Evolutionary conservation across 2,113 vertebrate species (phyloP).

Genomic region (Vulpes ferrilata): DNA sequence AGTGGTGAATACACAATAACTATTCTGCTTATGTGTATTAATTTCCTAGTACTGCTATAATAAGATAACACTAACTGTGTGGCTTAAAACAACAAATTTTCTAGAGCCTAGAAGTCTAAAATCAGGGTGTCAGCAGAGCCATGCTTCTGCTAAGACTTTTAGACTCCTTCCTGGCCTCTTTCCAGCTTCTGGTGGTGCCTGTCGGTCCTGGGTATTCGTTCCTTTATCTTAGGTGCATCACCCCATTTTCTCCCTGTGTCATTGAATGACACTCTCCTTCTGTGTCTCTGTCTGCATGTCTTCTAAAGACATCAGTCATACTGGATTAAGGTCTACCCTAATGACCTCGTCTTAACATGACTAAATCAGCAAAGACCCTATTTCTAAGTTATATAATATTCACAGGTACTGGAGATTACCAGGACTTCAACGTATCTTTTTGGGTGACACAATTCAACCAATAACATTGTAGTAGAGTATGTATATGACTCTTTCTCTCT

Average conservation of each 20-base stretch:
- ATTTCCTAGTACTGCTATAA: background rate
- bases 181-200: background rate
- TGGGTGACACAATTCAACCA: background rate
- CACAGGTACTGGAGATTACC: background rate
- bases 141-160: background rate
- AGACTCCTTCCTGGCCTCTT: background rate
- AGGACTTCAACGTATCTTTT: background rate
- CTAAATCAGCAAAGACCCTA: background rate
- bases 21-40: background rate
- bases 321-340: background rate
- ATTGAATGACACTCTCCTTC: background rate
- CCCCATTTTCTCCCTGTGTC: background rate
- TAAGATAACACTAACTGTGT: background rate
- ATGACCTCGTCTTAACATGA: background rate
- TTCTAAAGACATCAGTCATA: background rate
- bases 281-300: background rate
- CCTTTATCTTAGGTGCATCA: background rate
- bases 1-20: background rate
- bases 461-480: background rate
- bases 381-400: background rate
- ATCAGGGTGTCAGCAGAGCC: background rate
- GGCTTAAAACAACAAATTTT: slow-evolving; percentile 26
- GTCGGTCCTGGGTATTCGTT: background rate
- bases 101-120: background rate
- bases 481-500: background rate